phyloP scores from a whole-genome alignment of 2,113 vertebrate genomes.

The Petrocephalus microphthalmus region DNA sequence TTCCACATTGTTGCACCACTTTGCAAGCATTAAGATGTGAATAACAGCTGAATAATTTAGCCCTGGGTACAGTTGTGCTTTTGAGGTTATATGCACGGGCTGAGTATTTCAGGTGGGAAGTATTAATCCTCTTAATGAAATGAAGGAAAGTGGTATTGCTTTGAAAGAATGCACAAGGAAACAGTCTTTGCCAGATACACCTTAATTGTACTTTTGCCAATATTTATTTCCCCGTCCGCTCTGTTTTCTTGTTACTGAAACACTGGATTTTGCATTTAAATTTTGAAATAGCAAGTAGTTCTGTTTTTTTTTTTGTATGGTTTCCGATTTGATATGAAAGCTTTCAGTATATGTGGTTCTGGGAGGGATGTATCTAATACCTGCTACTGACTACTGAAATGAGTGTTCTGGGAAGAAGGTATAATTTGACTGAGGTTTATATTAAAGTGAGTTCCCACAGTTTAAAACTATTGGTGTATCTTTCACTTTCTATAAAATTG shows the following conservation, averaged over 20 bases:
- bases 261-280: not conserved
- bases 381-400: slow-evolving; percentile 10
- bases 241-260: not conserved
- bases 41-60: not conserved
- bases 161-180: not conserved
- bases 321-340: not conserved
- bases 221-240: not conserved
- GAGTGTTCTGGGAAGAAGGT: slow-evolving; percentile 11
- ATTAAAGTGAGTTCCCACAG: not conserved
- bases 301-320: not conserved
- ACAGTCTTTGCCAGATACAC: not conserved
- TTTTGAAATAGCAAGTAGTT: not conserved
- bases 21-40: not conserved
- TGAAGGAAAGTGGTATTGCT: not conserved
- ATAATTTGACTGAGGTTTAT: slow-evolving; percentile 5
- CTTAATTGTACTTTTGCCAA: not conserved
- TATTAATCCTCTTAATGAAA: not conserved
- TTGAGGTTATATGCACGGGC: not conserved
- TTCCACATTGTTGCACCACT: not conserved
- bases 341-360: slow-evolving; percentile 11
- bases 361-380: not conserved
- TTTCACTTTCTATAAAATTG: not conserved
- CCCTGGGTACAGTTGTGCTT: not conserved
- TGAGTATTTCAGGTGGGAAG: not conserved
- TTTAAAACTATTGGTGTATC: not conserved